These are phyloP conservation scores for Cottus gobio DNA, from an alignment of 2,113 vertebrate species.

Conservation along the genomic window DNA sequence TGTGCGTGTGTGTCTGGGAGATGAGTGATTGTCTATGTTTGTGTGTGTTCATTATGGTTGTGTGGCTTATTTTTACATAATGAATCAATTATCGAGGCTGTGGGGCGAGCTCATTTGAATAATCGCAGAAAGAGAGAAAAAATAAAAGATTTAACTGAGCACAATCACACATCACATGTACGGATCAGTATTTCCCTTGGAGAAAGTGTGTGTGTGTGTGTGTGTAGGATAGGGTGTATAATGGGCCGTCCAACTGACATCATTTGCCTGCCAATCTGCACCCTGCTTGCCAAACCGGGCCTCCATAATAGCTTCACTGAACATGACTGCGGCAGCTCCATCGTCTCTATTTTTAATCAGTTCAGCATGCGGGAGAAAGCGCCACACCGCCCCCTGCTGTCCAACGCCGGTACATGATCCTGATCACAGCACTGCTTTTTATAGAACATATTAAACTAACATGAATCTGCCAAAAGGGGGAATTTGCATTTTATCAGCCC, in stretches of 20 bases:
- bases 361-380: background rate
- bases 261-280: conserved; percentile 59
- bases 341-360: background rate
- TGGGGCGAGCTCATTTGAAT: conserved; percentile 53
- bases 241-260: conserved; percentile 65
- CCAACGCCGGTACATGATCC: background rate
- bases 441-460: no score
- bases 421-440: background rate
- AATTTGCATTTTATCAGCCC: background rate
- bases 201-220: conserved; percentile 17
- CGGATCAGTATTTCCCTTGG: conserved; percentile 6
- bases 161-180: conserved; percentile 23
- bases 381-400: conserved; percentile 57
- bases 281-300: conserved; percentile 54
- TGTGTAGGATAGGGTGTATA: conserved; percentile 28
- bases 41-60: conserved; percentile 53
- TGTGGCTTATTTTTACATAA: conserved; percentile 63
- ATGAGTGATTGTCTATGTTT: conserved; percentile 44
- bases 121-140: conserved; percentile 16
- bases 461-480: no score
- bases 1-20: conserved; percentile 44
- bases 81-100: conserved; percentile 68
- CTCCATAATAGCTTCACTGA: conserved; percentile 42
- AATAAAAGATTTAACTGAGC: conserved; percentile 6
- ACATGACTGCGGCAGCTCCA: background rate